Evolutionary conservation across 2,113 vertebrate genomes (phyloP).

Genomic region (Rhynchopsitta pachyrhyncha): DNA sequence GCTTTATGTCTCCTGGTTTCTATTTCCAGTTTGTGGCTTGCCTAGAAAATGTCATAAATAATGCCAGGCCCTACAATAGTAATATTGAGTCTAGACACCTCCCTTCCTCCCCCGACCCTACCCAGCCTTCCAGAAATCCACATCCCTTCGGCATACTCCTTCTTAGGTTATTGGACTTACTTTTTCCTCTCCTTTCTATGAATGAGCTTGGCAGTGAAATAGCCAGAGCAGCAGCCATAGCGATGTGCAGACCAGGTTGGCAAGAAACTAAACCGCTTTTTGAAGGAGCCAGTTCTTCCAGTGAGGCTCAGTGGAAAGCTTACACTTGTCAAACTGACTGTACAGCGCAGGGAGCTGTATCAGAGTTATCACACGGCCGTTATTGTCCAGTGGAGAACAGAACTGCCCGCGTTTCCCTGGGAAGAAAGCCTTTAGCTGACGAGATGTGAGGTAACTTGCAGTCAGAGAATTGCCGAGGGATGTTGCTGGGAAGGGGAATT

Average conservation of each 20-base stretch:
- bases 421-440: constrained; percentile 11
- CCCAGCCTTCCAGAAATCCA: constrained; percentile 60
- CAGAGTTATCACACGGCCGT: not conserved
- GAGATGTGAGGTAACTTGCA: constrained; percentile 51
- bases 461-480: constrained; percentile 15
- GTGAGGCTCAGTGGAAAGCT: not conserved
- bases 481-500: constrained; percentile 59
- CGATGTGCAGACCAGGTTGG: constrained; percentile 45
- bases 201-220: constrained; percentile 55
- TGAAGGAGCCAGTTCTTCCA: not conserved
- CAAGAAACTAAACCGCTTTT: not conserved
- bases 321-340: not conserved
- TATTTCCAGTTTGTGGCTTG: constrained; percentile 61
- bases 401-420: not conserved
- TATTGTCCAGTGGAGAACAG: not conserved
- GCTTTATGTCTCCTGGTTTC: constrained; percentile 63
- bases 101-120: constrained; percentile 53
- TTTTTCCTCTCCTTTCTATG: constrained; percentile 63
- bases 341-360: not conserved
- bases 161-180: constrained; percentile 23
- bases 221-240: constrained; percentile 35
- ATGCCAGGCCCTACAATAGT: constrained; percentile 64
- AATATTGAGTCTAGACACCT: constrained; percentile 70
- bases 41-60: constrained; percentile 69
- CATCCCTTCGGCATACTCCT: not conserved